Evolutionary conservation across 2,888 invertebrate species (phyloP), one percentile per base, ranked within the genome.

Genomic region (Hymenopus coronatus): DNA sequence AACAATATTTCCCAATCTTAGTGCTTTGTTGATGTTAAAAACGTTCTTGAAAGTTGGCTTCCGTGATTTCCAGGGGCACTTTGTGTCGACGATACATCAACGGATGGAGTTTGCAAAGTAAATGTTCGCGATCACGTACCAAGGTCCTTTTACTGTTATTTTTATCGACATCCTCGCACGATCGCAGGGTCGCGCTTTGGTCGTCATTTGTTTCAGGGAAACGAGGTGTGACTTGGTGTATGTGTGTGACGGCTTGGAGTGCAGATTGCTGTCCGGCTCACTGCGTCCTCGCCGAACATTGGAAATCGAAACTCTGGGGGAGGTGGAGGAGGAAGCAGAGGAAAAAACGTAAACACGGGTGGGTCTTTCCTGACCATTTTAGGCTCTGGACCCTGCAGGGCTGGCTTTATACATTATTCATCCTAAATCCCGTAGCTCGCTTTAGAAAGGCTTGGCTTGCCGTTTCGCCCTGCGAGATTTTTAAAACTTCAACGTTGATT

Each of bases 121-220:
- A 70, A 70, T 25, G 54, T 25, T 70, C 20, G 20, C 25, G 54
- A 70, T 70, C 54, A 70, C 54, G 54, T 70, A 70, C 54, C 54
- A 70, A 70, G 54, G 15, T 20, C 20, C 40, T 25, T 70, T 70
- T 70, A 70, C 54, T 70, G 54, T 70, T 70, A 70, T 70, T 70
- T 70, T 70, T 70, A 70, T 70, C 54, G 54, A 70, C 54, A 70
- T 70, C 54, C 54, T 70, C 54, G 54, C 54, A 70, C 54, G 54
- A 70, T 70, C 46, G 46, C 33, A 84, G 46, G 83, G 83, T 88
- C 83, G 88, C 88, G 88, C 88, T 82, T 88, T 82, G 70, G 86
- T 70, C 86, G 85, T 89, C 89, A 89, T 89, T 89, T 89, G 89
- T 89, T 89, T 89, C 89, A 85, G 89, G 82, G 88, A 89, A 89